phyloP scores from a whole-genome alignment of 2,113 vertebrate genomes.

The Aleadryas rufinucha region DNA sequence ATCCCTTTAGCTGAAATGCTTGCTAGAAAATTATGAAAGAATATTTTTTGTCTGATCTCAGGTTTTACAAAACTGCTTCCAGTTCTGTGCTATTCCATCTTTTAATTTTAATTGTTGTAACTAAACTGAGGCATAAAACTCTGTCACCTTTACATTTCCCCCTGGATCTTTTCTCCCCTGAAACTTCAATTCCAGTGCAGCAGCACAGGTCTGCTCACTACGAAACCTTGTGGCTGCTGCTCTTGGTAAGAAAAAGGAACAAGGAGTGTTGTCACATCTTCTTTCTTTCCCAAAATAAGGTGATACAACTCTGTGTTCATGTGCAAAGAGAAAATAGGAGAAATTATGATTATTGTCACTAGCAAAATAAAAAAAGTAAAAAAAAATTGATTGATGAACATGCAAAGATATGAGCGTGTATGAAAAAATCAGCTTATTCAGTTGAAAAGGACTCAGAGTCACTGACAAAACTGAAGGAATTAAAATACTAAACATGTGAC shows the following conservation, averaged over 20 bases:
- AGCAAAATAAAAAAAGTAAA: neutral
- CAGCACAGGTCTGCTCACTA: neutral
- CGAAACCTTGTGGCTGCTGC: neutral
- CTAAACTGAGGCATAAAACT: neutral
- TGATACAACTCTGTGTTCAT: accelerated
- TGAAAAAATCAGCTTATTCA: neutral
- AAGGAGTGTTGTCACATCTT: neutral
- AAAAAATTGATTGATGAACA: neutral
- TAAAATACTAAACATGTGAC: neutral
- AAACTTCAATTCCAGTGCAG: neutral
- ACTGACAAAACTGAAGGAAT: neutral
- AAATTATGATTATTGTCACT: neutral
- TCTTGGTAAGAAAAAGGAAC: neutral
- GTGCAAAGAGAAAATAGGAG: neutral
- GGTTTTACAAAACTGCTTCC: neutral
- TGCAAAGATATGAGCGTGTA: neutral
- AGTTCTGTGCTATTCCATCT: neutral
- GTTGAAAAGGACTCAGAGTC: neutral
- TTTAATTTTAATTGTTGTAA: neutral
- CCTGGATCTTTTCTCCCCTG: neutral
- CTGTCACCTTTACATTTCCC: neutral
- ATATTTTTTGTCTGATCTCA: neutral
- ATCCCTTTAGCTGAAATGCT: neutral
- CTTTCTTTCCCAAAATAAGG: neutral
- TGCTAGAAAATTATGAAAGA: neutral